phyloP scores from a whole-genome alignment of 2,888 invertebrate genomes.

The Vandiemenella viatica region DNA sequence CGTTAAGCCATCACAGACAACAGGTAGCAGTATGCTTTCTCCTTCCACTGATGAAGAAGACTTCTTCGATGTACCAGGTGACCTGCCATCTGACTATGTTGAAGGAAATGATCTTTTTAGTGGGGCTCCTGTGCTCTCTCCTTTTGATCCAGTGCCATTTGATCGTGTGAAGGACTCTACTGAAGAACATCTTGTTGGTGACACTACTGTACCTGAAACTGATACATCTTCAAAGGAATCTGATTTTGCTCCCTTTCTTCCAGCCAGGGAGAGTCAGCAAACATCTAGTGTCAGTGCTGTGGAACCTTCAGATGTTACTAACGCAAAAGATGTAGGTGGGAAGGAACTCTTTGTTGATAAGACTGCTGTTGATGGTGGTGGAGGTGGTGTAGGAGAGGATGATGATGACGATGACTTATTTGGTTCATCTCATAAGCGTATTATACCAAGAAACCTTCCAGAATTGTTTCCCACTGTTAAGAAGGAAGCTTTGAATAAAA shows the following conservation, averaged over 20 bases:
- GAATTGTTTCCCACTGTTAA: neutral
- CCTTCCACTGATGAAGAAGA: constrained; percentile 33
- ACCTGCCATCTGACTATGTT: constrained; percentile 22
- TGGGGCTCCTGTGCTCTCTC: constrained; percentile 27
- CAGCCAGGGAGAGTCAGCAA: neutral
- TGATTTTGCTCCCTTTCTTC: neutral
- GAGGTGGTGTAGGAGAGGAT: constrained; percentile 1
- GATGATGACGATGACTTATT: constrained; percentile 1
- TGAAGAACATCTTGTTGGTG: neutral
- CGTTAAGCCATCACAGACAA: too few relatives aligned
- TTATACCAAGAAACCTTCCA: neutral
- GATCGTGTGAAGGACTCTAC: neutral
- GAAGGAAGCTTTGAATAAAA: neutral
- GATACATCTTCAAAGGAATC: too few relatives aligned
- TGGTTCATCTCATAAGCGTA: neutral
- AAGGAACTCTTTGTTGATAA: neutral
- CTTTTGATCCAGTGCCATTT: constrained; percentile 21
- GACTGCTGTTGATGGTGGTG: neutral
- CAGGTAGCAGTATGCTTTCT: constrained; percentile 20
- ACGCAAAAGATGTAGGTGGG: neutral
- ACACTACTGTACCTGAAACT: too few relatives aligned
- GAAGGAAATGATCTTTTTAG: constrained; percentile 22
- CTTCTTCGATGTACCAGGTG: constrained; percentile 30
- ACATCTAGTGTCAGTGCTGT: neutral
- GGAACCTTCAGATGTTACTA: neutral